Conservation (phyloP, 2,888 invertebrate genomes). For the Pyrrhosoma nymphula region DNA sequence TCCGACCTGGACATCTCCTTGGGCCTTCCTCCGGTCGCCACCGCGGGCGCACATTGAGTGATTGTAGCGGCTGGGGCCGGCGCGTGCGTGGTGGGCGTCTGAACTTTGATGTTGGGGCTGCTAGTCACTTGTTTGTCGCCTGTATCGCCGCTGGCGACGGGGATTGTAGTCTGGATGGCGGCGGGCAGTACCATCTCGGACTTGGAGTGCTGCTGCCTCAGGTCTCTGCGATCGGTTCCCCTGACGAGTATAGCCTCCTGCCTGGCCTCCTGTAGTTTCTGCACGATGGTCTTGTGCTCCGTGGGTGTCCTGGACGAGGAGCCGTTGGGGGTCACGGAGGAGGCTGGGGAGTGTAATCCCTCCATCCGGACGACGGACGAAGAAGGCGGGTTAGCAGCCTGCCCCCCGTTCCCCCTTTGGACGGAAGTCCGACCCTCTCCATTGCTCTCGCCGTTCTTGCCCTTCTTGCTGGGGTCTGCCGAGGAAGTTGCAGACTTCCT, state of each 20-base stretch:
- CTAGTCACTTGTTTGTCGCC: slow-evolving; percentile 30
- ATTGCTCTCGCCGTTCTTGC: neutral
- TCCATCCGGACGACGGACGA: neutral
- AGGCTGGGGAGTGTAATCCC: neutral
- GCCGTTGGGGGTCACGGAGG: neutral
- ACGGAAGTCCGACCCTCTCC: neutral
- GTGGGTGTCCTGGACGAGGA: slow-evolving; percentile 13
- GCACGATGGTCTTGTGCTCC: slow-evolving; percentile 57
- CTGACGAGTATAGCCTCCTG: slow-evolving; percentile 21
- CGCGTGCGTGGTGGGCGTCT: neutral
- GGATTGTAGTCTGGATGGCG: neutral
- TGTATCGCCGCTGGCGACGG: neutral
- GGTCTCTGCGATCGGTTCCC: neutral
- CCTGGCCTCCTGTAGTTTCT: slow-evolving; percentile 54
- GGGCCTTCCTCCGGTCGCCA: neutral
- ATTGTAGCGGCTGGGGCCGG: neutral
- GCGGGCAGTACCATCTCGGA: slow-evolving; percentile 44
- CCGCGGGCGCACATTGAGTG: neutral
- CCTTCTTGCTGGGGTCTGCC: neutral
- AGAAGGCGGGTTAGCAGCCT: neutral
- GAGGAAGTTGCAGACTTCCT: neutral
- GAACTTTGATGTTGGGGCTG: slow-evolving; percentile 42
- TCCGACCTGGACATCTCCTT: slow-evolving; percentile 55
- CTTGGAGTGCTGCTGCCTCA: slow-evolving; percentile 48
- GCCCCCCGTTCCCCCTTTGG: neutral